Conservation (phyloP, 2,797 vertebrate species). For the Dryobates pubescens region DNA sequence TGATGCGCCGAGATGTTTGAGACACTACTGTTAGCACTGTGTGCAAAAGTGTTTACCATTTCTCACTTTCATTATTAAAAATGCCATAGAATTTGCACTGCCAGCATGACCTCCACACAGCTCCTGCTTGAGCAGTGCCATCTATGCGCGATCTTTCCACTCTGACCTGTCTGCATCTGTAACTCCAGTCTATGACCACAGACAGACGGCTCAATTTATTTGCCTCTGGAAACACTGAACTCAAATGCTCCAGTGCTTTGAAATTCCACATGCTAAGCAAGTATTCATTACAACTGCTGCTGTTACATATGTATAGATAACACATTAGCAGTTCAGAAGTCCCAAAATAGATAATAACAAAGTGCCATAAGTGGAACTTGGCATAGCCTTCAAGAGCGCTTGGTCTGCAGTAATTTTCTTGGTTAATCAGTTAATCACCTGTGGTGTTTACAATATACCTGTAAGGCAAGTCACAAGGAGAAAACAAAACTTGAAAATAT, state of each 20-base stretch:
- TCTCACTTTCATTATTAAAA: neutral
- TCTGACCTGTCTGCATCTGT: neutral
- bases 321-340: neutral
- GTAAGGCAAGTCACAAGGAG: neutral
- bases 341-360: slow-evolving; percentile 26
- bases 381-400: neutral
- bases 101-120: neutral
- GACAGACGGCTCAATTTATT: neutral
- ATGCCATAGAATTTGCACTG: neutral
- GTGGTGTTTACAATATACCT: neutral
- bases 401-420: neutral
- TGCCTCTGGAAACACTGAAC: neutral
- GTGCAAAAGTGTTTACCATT: neutral
- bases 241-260: neutral
- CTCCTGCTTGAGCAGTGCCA: neutral
- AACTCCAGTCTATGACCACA: neutral
- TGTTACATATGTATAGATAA: slow-evolving; percentile 24
- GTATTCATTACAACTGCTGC: neutral
- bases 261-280: slow-evolving; percentile 21
- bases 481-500: slow-evolving; percentile 26
- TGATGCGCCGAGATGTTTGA: neutral
- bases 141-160: neutral
- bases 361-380: neutral
- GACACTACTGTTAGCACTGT: neutral
- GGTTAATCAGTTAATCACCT: neutral